These are phyloP conservation scores for Diuraphis noxia DNA, from an alignment of 1,140 invertebrate species.

Conservation along the genomic window DNA sequence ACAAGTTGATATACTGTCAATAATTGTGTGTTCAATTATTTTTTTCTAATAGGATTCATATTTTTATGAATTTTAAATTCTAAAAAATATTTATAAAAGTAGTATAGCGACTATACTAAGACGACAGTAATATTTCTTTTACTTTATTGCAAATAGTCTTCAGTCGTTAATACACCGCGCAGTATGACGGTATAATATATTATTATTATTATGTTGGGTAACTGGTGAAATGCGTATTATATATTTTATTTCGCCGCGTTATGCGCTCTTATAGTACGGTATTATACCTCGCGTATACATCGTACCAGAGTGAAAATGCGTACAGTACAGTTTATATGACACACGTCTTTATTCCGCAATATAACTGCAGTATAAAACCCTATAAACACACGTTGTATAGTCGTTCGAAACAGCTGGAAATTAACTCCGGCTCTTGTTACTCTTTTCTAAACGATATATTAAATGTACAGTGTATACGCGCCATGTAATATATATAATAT, in stretches of 20 bases:
- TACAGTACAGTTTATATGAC: neutral
- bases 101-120: neutral
- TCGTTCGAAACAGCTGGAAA: neutral
- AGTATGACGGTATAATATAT: neutral
- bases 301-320: neutral
- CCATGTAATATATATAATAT: neutral
- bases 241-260: neutral
- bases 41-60: neutral
- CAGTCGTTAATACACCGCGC: neutral
- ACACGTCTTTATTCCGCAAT: neutral
- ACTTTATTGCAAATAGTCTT: neutral
- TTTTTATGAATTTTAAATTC: neutral
- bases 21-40: neutral
- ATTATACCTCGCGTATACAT: neutral
- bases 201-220: neutral
- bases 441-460: neutral
- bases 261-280: neutral
- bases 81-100: neutral
- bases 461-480: neutral
- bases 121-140: neutral
- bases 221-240: neutral
- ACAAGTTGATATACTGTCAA: neutral
- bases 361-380: neutral
- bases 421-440: neutral
- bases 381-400: neutral